Evolutionary conservation across 2,797 vertebrate genomes (phyloP), one percentile per base, ranked within the genome.

Genomic region (Poeciliopsis gracilis): DNA sequence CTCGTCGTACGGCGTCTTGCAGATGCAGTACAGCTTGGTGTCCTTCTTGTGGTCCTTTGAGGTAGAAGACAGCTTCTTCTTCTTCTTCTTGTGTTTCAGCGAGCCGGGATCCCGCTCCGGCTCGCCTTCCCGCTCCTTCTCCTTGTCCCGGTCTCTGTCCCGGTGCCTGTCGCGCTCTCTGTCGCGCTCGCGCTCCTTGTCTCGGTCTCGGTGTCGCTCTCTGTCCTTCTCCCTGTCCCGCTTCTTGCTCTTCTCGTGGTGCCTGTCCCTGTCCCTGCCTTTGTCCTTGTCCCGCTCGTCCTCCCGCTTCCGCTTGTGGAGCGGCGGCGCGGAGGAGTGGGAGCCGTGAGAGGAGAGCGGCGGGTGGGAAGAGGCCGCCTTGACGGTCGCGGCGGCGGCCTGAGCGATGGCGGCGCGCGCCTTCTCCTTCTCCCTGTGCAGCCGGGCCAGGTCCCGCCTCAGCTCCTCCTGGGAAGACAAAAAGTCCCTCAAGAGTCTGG

Each of bases 21-120:
- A 99, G 93, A 99, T 95, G 92, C 98, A 99, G 94, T 99, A 99
- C 91, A 99, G 95, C 90, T 99, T 99, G 92, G 95, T 98, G 96
- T 99, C 98, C 94, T 98, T 98, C 96, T 97, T 99, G 77, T 95
- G 96, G 92, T 99, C 98, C 96, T 98, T 98, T 95, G 97, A 97
- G 96, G 97, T 97, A 96, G 98, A 97, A 90, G 97, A 97, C 83
- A 97, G 97, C 95, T 98, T 98, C 95, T 98, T 99, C 96, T 98
- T 99, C 96, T 98, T 99, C 91, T 98, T 99, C 95, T 99, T 99
- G 92, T 96, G 97, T 95, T 98, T 99, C 7, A 93, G 94, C 49
- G 92, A 94, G 5, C 91, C 92, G 1, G 95, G 90, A 13, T 94
- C 92, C 80, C 55, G 43, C 66, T 93, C 90, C 53, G 78, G 90